These are phyloP conservation scores for Acrocephalus arundinaceus DNA, from an alignment of 2,113 vertebrate species.

Conservation along the genomic window DNA sequence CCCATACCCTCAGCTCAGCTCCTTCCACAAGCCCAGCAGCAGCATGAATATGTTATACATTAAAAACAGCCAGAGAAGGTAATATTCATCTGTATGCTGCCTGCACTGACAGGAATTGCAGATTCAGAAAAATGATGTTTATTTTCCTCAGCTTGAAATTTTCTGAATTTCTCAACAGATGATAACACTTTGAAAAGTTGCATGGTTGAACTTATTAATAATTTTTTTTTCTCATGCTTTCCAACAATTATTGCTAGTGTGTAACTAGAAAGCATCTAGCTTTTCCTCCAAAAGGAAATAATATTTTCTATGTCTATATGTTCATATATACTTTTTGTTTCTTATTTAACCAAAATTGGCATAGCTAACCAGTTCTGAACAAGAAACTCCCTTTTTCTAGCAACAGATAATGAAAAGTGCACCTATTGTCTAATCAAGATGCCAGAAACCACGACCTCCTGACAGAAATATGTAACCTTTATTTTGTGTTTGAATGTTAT, in stretches of 20 bases:
- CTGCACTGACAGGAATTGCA: neutral
- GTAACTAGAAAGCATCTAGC: neutral
- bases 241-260: neutral
- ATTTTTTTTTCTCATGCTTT: neutral
- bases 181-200: neutral
- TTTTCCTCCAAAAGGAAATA: neutral
- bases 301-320: neutral
- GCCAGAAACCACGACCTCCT: neutral
- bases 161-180: neutral
- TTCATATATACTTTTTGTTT: neutral
- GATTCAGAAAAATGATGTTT: conserved; percentile 2
- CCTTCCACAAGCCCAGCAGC: conserved; percentile 1
- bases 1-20: neutral
- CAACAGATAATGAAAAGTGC: neutral
- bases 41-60: neutral
- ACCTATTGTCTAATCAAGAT: neutral
- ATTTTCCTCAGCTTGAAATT: neutral
- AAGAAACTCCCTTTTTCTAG: neutral
- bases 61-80: conserved; percentile 29
- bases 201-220: neutral
- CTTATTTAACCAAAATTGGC: neutral
- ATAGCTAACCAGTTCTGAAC: neutral
- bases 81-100: conserved; percentile 17
- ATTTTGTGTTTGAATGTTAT: neutral
- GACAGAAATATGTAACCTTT: neutral